Conservation (phyloP, 92 coral and sea anemone genomes). For the Phenganax subtilis region DNA sequence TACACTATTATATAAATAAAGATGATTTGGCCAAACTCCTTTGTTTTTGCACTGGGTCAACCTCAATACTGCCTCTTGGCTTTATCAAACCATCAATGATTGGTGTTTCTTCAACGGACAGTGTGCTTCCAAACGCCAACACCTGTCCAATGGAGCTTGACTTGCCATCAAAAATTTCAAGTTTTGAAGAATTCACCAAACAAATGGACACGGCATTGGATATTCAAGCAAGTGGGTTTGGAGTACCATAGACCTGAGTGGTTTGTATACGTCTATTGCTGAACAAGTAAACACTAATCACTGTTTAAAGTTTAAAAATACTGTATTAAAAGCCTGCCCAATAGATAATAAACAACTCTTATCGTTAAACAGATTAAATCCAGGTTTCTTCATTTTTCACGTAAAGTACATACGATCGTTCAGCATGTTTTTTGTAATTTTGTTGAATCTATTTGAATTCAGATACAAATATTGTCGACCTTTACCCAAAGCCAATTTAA, state of each 20-base stretch:
- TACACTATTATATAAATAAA: conserved; percentile 25
- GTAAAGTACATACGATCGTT: too few relatives aligned
- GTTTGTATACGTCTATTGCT: too few relatives aligned
- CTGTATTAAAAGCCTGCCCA: too few relatives aligned
- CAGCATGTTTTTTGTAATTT: too few relatives aligned
- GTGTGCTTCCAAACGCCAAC: conserved; percentile 31
- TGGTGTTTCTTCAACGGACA: conserved; percentile 2
- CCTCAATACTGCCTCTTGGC: conserved; percentile 24
- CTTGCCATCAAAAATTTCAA: not conserved
- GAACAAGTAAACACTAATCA: too few relatives aligned
- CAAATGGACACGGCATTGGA: conserved; percentile 9
- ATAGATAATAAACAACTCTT: too few relatives aligned
- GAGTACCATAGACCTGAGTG: not conserved
- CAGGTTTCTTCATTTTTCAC: too few relatives aligned
- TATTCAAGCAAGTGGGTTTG: not conserved
- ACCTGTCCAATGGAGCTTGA: conserved; percentile 34
- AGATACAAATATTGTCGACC: too few relatives aligned
- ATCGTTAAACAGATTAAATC: too few relatives aligned
- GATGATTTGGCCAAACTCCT: conserved; percentile 11
- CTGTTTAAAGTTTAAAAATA: too few relatives aligned
- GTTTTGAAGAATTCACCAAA: not conserved
- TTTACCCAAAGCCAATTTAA: too few relatives aligned
- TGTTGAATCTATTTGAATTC: too few relatives aligned
- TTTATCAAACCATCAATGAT: conserved; percentile 12
- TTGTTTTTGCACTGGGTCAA: conserved; percentile 17